phyloP scores from a whole-genome alignment of 2,888 invertebrate genomes.

The Andrena praecox region DNA sequence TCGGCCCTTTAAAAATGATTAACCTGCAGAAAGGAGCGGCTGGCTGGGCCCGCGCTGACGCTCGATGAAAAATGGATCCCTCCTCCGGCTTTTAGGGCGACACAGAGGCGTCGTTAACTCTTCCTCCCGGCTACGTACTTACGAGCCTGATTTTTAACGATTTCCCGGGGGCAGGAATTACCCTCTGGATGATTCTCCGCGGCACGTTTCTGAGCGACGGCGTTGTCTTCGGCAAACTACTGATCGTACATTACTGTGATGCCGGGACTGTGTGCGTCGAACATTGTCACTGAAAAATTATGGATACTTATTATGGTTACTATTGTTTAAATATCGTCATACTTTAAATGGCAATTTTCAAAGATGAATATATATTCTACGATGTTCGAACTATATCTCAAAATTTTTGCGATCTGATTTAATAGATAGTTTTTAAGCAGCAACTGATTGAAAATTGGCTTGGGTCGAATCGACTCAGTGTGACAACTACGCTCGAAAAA shows the following conservation, averaged over 20 bases:
- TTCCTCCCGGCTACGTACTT: constrained; percentile 51
- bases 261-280: not conserved
- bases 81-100: constrained; percentile 37
- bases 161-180: constrained; percentile 13
- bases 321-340: no score
- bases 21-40: constrained; percentile 72
- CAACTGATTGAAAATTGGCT: no score
- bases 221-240: constrained; percentile 1
- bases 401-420: no score
- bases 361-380: no score
- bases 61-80: constrained; percentile 79
- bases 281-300: no score
- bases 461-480: no score
- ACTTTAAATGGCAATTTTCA: no score
- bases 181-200: constrained; percentile 13
- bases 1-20: constrained; percentile 82
- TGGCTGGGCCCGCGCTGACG: constrained; percentile 38
- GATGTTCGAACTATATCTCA: no score
- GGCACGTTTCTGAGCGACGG: constrained; percentile 26
- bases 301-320: no score
- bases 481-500: no score
- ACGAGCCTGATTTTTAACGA: constrained; percentile 51
- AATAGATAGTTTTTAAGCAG: no score
- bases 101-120: constrained; percentile 76
- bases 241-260: not conserved